Evolutionary conservation across 64 coral and sea anemone species (phyloP).

Genomic region (Acropora tenuis): DNA sequence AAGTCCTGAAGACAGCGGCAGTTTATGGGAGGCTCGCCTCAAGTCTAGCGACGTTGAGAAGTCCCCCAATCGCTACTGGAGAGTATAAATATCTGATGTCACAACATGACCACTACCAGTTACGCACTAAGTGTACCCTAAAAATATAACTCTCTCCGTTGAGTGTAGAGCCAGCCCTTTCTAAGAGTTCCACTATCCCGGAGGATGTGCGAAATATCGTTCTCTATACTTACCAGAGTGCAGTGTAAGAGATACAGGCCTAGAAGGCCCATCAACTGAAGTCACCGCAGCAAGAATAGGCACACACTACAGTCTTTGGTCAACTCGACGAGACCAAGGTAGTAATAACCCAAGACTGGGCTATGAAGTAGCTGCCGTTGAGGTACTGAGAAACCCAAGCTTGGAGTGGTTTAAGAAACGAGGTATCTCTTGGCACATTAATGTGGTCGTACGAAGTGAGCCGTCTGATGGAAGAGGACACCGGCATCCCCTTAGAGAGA

Average conservation of each 20-base stretch:
- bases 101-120: neutral
- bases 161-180: neutral
- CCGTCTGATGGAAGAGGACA: slow-evolving; percentile 33
- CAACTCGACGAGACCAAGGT: slow-evolving; percentile 7
- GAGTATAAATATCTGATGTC: slow-evolving; percentile 27
- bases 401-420: neutral
- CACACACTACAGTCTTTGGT: neutral
- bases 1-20: neutral
- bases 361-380: neutral
- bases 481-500: slow-evolving; percentile 6
- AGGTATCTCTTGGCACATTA: slow-evolving; percentile 3
- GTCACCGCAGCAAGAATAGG: slow-evolving; percentile 11
- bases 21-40: slow-evolving; percentile 30
- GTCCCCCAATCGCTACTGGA: neutral
- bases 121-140: slow-evolving; percentile 45
- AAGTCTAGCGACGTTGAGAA: slow-evolving; percentile 29
- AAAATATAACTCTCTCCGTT: neutral
- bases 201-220: neutral
- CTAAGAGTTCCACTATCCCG: neutral
- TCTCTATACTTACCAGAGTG: slow-evolving; percentile 10
- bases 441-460: neutral
- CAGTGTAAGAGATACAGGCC: slow-evolving; percentile 10
- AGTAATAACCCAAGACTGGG: neutral
- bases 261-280: slow-evolving; percentile 7
- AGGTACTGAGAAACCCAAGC: neutral